phyloP scores from a whole-genome alignment of 2,113 vertebrate genomes.

The Syrmaticus mikado region DNA sequence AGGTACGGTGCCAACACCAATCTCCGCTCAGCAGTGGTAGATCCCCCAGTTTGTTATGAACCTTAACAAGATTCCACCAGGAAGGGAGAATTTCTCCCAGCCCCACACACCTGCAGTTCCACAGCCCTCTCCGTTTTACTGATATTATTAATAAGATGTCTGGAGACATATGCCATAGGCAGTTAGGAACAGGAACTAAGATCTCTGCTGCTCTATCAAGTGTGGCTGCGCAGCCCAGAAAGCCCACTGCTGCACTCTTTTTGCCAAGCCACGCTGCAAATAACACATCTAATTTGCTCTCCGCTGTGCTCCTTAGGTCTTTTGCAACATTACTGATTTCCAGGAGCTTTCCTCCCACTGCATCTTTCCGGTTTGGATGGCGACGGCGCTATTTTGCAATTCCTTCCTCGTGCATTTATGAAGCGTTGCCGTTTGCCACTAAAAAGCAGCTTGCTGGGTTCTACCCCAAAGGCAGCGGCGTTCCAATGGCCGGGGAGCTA shows the following conservation, averaged over 20 bases:
- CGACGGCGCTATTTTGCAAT: conserved; percentile 57
- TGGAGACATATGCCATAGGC: conserved; percentile 19
- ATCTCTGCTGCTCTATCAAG: conserved; percentile 65
- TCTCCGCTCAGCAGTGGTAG: rapidly evolving
- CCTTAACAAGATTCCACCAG: background rate
- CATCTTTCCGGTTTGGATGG: conserved; percentile 40
- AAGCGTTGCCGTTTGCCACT: conserved; percentile 29
- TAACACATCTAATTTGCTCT: conserved; percentile 69
- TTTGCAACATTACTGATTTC: conserved; percentile 56
- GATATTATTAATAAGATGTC: conserved; percentile 47
- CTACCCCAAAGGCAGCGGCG: conserved; percentile 8
- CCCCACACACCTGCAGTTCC: background rate
- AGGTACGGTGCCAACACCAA: background rate
- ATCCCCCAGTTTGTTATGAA: background rate
- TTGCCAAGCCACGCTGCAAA: conserved; percentile 62
- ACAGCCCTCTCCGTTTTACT: background rate
- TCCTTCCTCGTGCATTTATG: conserved; percentile 26
- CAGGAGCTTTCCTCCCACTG: conserved; percentile 47
- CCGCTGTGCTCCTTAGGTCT: conserved; percentile 44
- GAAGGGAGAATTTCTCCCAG: background rate
- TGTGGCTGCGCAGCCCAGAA: conserved; percentile 58
- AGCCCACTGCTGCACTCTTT: conserved; percentile 54
- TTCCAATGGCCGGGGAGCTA: background rate
- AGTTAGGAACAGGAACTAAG: conserved; percentile 54
- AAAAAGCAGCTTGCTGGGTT: conserved; percentile 23